These are phyloP conservation scores for Andricus curvator DNA, from an alignment of 2,888 invertebrate species.

Conservation along the genomic window DNA sequence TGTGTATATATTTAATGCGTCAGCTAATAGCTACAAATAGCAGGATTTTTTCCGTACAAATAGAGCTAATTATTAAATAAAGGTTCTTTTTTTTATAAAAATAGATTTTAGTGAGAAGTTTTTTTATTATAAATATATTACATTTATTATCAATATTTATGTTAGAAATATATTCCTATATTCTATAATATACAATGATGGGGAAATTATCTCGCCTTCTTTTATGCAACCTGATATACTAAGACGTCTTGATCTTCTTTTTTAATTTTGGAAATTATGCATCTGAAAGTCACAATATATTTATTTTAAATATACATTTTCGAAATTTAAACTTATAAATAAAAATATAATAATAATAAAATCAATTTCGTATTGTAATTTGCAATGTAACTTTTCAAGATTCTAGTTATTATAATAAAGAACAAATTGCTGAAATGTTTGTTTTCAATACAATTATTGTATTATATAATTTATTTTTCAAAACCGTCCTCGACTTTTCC, in stretches of 20 bases:
- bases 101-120: background rate
- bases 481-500: background rate
- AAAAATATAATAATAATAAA: no score
- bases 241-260: background rate
- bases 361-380: no score
- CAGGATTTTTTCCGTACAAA: no score
- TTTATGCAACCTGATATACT: conserved; percentile 31
- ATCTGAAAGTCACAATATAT: background rate
- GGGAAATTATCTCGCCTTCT: background rate
- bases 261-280: background rate
- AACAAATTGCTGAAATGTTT: no score
- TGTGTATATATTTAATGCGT: no score
- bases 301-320: no score
- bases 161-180: background rate
- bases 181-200: background rate
- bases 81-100: background rate
- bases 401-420: no score
- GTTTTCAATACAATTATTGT: no score
- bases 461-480: background rate
- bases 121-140: background rate
- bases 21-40: no score
- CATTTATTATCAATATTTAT: background rate
- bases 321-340: no score
- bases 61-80: background rate
- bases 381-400: no score